A percentile compares a stretch with the other conserved stretches of the same genome.
Conservation (phyloP, 2,113 vertebrate genomes). For the Saimiri boliviensis region DNA sequence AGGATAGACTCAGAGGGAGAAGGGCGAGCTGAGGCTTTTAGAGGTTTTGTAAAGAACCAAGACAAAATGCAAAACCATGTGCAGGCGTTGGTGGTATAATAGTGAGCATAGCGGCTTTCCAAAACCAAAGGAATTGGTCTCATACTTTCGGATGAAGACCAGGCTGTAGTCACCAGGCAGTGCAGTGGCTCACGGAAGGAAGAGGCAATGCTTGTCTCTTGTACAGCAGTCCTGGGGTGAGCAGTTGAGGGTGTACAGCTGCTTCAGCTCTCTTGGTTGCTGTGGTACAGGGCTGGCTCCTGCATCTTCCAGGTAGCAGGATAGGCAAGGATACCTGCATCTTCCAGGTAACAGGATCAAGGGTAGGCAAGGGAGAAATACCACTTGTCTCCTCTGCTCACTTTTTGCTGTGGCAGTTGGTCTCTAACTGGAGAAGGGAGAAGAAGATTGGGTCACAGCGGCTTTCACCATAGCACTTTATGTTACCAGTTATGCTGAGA, state of each 20-base stretch:
- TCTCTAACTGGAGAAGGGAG: neutral
- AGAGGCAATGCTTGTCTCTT: neutral
- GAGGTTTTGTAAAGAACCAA: neutral
- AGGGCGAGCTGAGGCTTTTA: neutral
- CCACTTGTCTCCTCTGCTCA: neutral
- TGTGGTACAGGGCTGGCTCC: neutral
- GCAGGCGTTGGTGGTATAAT: slow-evolving; percentile 86
- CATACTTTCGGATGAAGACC: neutral
- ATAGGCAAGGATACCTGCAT: too few species aligned
- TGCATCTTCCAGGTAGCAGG: neutral
- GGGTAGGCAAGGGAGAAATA: neutral
- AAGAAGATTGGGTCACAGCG: neutral
- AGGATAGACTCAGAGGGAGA: neutral
- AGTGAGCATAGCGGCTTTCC: slow-evolving; percentile 89
- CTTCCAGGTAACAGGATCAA: too few species aligned
- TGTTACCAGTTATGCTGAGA: too few species aligned
- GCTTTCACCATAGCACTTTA: neutral
- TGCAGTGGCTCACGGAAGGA: neutral
- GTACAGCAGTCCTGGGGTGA: neutral
- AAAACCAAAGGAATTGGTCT: slow-evolving; percentile 8
- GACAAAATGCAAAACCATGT: neutral
- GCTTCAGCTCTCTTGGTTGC: neutral
- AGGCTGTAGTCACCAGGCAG: neutral
- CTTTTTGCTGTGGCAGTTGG: neutral
- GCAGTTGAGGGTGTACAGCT: too few species aligned